Base-by-base conservation (phyloP, 2,888 invertebrate species). In the Callosobruchus maculatus region DNA sequence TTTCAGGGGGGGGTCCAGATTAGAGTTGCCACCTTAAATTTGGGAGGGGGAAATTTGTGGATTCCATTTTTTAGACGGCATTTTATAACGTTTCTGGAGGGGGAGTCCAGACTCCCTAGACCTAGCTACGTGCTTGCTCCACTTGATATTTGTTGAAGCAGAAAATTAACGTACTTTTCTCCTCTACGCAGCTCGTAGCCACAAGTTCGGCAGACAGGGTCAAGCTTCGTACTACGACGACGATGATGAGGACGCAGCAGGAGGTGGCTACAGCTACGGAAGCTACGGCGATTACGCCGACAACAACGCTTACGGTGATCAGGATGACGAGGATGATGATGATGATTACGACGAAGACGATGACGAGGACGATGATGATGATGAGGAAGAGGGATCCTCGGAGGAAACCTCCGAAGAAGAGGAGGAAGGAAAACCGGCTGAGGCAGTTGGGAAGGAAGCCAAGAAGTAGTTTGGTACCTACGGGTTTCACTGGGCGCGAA, bases 191-290 rank as follows among this genome's bases (percentile, higher is more conserved):
- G 94, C 94, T 78, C 92, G 96, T 73, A 93, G 91, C 78, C 96
- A 97, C 86, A 96, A 96, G 85, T 97, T 94, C 89, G 97, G 97
- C 18, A 90, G 97, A 22, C 96, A 96, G 88, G 93, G 93, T 81
- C 91, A 93, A 81, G 90, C 90, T 67, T 87, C 86, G 74, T 89
- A 89, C 77, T 91, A 91, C 80, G 92, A 92, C 82, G 90, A 89
- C 30, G 88, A 88, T 70, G 87, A 88, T 71, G 88, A 88, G 77
- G 85, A 82, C 31, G 83, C 86, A 76, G 83, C 84, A 74, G 82
- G 82, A 71, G 81, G 80, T 74, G 83, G 84, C 67, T 83, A 85
- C 77, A 88, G 88, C 22, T 87, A 89, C 76, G 88, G 88, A 5
- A 89, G 88, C 21, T 87, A 88, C 26, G 89, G 88, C 2, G 86